Evolutionary conservation across 37 sponge, comb jelly and placozoan genomes (phyloP).

Genomic region (Theonella swinhoei): DNA sequence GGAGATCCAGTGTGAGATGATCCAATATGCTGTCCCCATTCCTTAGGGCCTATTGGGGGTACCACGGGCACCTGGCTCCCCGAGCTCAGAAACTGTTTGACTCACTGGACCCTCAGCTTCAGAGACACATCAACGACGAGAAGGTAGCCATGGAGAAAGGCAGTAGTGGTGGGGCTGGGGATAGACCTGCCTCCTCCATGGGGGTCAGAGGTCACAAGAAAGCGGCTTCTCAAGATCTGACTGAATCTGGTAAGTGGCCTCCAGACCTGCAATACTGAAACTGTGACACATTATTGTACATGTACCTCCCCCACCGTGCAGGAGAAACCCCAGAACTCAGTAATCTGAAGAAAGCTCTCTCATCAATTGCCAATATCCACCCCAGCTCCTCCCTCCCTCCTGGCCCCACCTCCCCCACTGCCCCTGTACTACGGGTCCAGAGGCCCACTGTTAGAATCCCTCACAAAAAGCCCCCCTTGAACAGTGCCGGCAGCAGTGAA

Average conservation of each 20-base stretch:
- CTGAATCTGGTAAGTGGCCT: background rate
- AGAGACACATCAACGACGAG: slow-evolving; percentile 65
- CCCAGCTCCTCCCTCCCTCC: background rate
- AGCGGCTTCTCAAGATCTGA: background rate
- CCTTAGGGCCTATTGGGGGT: slow-evolving; percentile 73
- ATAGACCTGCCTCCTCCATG: background rate
- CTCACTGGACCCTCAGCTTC: slow-evolving; percentile 47
- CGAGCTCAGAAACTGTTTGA: slow-evolving; percentile 39
- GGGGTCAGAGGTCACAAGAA: background rate
- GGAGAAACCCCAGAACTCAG: background rate
- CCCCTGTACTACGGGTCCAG: background rate
- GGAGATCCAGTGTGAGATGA: background rate
- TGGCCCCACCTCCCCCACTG: background rate
- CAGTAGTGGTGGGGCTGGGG: background rate
- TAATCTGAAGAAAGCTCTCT: background rate
- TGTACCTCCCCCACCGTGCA: too few relatives aligned
- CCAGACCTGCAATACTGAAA: background rate
- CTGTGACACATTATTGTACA: too few relatives aligned
- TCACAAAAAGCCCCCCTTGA: background rate
- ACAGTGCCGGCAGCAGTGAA: background rate
- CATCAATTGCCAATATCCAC: background rate
- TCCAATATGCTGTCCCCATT: background rate
- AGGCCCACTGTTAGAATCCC: slow-evolving; percentile 9
- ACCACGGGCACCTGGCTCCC: slow-evolving; percentile 46
- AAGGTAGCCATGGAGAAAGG: slow-evolving; percentile 19